Evolutionary conservation across 2,888 invertebrate genomes (phyloP).

Genomic region (Cheilosia soror): DNA sequence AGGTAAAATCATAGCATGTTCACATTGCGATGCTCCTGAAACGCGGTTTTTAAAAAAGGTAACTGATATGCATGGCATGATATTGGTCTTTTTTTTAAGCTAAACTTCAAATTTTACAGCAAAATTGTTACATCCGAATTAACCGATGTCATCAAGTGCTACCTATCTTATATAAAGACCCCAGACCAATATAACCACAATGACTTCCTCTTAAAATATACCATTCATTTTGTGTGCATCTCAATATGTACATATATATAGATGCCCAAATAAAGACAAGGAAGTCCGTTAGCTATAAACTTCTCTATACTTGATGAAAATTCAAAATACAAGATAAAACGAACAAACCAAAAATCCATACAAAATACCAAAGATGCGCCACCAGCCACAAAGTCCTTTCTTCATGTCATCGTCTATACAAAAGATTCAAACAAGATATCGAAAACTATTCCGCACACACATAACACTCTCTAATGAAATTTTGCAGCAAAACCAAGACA

Average conservation of each 20-base stretch:
- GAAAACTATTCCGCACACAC: constrained; percentile 59
- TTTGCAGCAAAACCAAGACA: constrained; percentile 34
- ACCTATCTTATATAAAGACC: no score
- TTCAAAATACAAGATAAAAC: constrained; percentile 10
- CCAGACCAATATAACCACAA: not conserved
- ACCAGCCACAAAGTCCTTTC: constrained; percentile 37
- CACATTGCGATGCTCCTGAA: no score
- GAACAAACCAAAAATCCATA: constrained; percentile 13
- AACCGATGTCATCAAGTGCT: no score
- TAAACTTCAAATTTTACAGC: no score
- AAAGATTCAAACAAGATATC: constrained; percentile 47
- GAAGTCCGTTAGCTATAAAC: constrained; percentile 60
- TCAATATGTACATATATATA: not conserved
- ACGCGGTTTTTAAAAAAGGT: no score
- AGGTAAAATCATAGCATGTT: no score
- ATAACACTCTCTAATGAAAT: constrained; percentile 41
- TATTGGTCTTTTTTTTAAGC: no score
- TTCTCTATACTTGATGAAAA: constrained; percentile 40
- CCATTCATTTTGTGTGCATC: not conserved
- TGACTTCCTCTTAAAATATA: not conserved
- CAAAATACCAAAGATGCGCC: constrained; percentile 12
- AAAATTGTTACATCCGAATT: no score
- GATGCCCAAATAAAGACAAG: constrained; percentile 42
- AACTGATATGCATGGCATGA: no score
- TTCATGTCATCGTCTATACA: constrained; percentile 57